phyloP scores from a whole-genome alignment of 2,888 invertebrate species.

The Cheilosia urbana region DNA sequence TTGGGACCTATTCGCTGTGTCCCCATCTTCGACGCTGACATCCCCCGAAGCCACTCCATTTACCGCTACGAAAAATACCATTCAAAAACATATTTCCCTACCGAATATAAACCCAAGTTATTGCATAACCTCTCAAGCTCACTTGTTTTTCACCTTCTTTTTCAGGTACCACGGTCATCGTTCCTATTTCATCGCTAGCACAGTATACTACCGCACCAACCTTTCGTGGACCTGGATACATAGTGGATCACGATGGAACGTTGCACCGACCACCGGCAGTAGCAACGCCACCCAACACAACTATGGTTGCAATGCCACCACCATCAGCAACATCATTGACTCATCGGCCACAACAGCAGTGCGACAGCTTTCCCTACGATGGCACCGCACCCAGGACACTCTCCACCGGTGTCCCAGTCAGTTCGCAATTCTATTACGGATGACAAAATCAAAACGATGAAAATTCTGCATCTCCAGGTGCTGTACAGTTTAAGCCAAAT shows the following conservation, averaged over 20 bases:
- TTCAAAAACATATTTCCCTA: background rate
- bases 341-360: constrained; percentile 77
- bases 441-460: constrained; percentile 79
- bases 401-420: constrained; percentile 82
- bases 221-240: constrained; percentile 80
- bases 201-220: constrained; percentile 83
- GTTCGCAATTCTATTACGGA: constrained; percentile 83
- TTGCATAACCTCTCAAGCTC: background rate
- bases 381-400: constrained; percentile 83
- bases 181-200: constrained; percentile 81
- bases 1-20: no score
- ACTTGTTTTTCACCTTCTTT: constrained; percentile 13
- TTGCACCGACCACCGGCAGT: constrained; percentile 80
- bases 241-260: constrained; percentile 81
- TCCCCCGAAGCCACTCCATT: no score
- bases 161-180: constrained; percentile 79
- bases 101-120: background rate
- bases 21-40: no score
- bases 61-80: no score
- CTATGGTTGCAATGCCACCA: constrained; percentile 61
- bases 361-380: constrained; percentile 80
- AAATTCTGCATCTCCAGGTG: constrained; percentile 30
- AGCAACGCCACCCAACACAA: constrained; percentile 79
- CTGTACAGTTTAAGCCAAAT: constrained; percentile 53
- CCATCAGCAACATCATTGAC: constrained; percentile 72